Conservation (phyloP, 1,140 invertebrate genomes). For the Zaprionus tsacasi region DNA sequence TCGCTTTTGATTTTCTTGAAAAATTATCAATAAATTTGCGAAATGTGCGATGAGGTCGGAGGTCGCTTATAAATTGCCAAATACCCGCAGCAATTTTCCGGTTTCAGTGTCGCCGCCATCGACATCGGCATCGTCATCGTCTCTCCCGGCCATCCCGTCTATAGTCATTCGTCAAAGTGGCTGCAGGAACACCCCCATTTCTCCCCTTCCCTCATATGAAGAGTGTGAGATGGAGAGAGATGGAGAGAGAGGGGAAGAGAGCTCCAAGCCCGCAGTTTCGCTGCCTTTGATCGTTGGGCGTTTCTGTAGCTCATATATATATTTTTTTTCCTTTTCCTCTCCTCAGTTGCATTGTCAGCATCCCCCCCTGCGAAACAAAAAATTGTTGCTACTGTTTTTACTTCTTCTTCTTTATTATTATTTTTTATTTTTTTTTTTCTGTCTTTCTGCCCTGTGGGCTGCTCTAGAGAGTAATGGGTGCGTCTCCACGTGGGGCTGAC, state of each 20-base stretch:
- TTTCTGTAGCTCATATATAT: constrained; percentile 58
- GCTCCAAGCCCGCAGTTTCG: constrained; percentile 60
- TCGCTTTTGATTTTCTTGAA: constrained; percentile 42
- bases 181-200: constrained; percentile 15
- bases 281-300: constrained; percentile 75
- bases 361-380: constrained; percentile 39
- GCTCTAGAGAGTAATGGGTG: background rate
- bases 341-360: constrained; percentile 58
- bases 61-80: constrained; percentile 65
- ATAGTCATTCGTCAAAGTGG: constrained; percentile 61
- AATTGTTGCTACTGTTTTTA: constrained; percentile 66
- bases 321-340: constrained; percentile 55
- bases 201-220: background rate
- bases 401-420: constrained; percentile 20
- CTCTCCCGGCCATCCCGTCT: constrained; percentile 20
- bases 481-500: constrained; percentile 52
- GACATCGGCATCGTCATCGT: constrained; percentile 16
- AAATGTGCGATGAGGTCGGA: constrained; percentile 13
- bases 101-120: constrained; percentile 70
- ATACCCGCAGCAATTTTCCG: constrained; percentile 83
- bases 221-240: too few species aligned
- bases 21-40: constrained; percentile 72
- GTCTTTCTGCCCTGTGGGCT: constrained; percentile 25
- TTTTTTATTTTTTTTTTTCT: constrained; percentile 1
- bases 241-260: too few species aligned